A percentile compares a stretch with the other conserved stretches of the same genome.
phyloP scores from a whole-genome alignment of 2,113 vertebrate species.

The Calyptomena viridis region DNA sequence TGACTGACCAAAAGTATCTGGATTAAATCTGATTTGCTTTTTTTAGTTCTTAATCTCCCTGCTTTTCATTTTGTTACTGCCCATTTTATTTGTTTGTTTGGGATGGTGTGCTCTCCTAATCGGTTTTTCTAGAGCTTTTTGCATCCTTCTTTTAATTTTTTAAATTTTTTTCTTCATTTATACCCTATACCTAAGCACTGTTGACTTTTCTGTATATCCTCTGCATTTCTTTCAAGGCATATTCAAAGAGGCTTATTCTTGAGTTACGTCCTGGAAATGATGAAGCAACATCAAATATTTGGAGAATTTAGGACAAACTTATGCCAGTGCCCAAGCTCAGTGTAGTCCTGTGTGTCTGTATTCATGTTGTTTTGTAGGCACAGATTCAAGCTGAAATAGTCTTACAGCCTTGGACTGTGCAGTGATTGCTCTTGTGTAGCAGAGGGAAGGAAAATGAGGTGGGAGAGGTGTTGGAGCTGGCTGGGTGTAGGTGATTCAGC shows the following conservation, averaged over 20 bases:
- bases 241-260: not conserved
- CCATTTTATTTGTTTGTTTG: not conserved
- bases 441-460: not conserved
- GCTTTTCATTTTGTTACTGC: not conserved
- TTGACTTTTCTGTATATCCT: not conserved
- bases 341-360: not conserved
- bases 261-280: not conserved
- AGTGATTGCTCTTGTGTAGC: not conserved
- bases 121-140: not conserved
- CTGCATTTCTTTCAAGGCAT: not conserved
- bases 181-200: not conserved
- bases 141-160: not conserved
- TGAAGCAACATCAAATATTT: not conserved
- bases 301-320: not conserved
- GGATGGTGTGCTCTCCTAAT: not conserved
- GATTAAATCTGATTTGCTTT: not conserved
- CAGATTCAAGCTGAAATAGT: constrained; percentile 8
- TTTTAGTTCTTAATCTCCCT: not conserved
- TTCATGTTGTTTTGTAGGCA: not conserved
- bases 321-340: not conserved
- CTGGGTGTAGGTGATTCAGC: not conserved
- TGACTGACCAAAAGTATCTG: not conserved
- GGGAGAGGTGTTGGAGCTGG: not conserved
- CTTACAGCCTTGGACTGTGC: not conserved
- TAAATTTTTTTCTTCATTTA: not conserved